Evolutionary conservation across 2,797 vertebrate genomes (phyloP).

Genomic region (Botia kubotai): DNA sequence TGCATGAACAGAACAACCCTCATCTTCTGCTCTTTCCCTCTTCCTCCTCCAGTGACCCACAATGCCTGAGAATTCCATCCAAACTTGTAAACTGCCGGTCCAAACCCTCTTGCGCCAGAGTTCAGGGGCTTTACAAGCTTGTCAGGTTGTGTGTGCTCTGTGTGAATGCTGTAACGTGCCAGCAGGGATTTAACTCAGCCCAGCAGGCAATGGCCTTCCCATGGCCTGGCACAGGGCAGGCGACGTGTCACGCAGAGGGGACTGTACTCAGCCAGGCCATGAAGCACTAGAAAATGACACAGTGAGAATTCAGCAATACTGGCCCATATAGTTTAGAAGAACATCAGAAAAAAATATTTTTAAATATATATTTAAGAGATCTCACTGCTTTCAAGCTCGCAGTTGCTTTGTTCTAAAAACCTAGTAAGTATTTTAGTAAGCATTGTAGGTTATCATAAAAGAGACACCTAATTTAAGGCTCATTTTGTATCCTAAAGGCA

Average conservation of each 20-base stretch:
- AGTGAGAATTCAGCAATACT: slow-evolving; percentile 20
- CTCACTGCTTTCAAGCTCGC: too few species aligned
- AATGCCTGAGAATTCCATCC: slow-evolving; percentile 41
- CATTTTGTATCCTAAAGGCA: too few species aligned
- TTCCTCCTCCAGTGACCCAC: slow-evolving; percentile 37
- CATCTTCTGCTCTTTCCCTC: slow-evolving; percentile 4
- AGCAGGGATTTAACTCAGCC: slow-evolving; percentile 49
- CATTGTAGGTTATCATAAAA: too few species aligned
- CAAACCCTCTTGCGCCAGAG: slow-evolving; percentile 40
- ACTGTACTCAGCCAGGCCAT: slow-evolving; percentile 17
- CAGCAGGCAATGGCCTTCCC: slow-evolving; percentile 43
- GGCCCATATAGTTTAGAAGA: not conserved
- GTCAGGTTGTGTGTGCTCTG: slow-evolving; percentile 33
- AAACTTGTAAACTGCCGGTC: slow-evolving; percentile 54
- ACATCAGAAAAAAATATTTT: not conserved
- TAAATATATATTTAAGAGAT: not conserved
- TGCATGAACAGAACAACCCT: slow-evolving; percentile 35
- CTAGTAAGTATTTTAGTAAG: too few species aligned
- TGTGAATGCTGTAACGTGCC: slow-evolving; percentile 51
- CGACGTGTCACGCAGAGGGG: slow-evolving; percentile 40
- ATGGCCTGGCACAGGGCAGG: slow-evolving; percentile 34
- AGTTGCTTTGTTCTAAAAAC: too few species aligned
- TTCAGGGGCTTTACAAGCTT: slow-evolving; percentile 45
- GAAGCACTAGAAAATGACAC: slow-evolving; percentile 30
- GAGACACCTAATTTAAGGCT: too few species aligned